Base-by-base conservation (phyloP, 2,113 vertebrate genomes). In the Ancistrus triradiatus region DNA sequence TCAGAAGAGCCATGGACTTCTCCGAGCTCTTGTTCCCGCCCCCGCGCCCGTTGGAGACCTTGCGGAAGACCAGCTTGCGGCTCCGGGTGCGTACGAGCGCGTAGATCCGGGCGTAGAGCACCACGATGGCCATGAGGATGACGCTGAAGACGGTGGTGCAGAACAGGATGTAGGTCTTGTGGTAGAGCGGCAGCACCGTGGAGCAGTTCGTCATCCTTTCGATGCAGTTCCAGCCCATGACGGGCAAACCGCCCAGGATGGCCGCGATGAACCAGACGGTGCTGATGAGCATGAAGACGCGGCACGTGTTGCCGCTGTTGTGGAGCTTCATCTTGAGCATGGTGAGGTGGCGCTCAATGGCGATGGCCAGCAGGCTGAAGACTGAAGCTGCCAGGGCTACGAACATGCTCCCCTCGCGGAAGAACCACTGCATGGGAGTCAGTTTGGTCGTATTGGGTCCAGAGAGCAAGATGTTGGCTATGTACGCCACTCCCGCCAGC, bases 191-290 rank as follows among this genome's bases (percentile, higher is more conserved):
- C 73, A 99, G 80, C 65, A 98, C 95, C 0, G 94, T 98, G 69
- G 95, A 98, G 69, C 96, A 98, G 73, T 74, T 80, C 19, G 58
- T 22, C 83, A 97, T 80, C 24, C 67, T 55, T 0, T 40, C 14
- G 59, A 98, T 88, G 85, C 96, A 98, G 88, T 99, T 99, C 96
- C 96, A 99, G 77, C 95, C 95, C 90, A 96, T 92, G 68, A 94
- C 85, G 0, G 96, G 96, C 68, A 98, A 85, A 0, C 92, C 91
- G 0, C 96, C 96, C 0, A 98, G 86, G 25, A 92, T 78, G 0
- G 89, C 84, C 0, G 96, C 95, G 7, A 99, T 87, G 72, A 93
- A 84, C 96, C 96, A 99, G 75, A 94, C 95, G 0, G 90, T 90
- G 4, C 94, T 95, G 85, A 98, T 97, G 10, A 98, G 87, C 74